phyloP scores from a whole-genome alignment of 1,140 invertebrate species.

The Caenorhabditis latens region DNA sequence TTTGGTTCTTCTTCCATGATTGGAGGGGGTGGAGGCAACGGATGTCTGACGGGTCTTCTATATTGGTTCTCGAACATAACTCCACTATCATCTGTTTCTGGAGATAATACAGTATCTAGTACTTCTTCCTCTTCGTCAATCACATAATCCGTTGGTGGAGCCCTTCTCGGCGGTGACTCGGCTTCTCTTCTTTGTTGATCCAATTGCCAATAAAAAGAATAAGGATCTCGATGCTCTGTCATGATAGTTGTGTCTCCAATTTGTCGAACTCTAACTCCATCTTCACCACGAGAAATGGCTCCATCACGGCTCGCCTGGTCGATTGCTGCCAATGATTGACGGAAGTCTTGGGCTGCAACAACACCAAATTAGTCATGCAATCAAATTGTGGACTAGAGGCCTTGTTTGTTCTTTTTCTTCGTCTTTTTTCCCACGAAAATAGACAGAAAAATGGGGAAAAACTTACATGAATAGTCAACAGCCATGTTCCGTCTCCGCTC shows the following conservation, averaged over 20 bases:
- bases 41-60: constrained; percentile 69
- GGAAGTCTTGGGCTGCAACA: constrained; percentile 63
- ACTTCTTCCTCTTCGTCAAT: constrained; percentile 72
- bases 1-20: constrained; percentile 67
- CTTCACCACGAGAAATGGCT: constrained; percentile 42
- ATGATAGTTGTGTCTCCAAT: constrained; percentile 75
- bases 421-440: not conserved
- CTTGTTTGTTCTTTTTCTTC: not conserved
- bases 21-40: constrained; percentile 58
- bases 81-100: constrained; percentile 75
- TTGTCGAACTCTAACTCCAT: constrained; percentile 61
- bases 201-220: constrained; percentile 78
- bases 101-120: constrained; percentile 70
- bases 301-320: constrained; percentile 67
- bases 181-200: constrained; percentile 72
- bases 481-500: constrained; percentile 57
- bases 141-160: constrained; percentile 69
- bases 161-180: constrained; percentile 62
- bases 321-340: constrained; percentile 68
- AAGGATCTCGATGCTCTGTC: constrained; percentile 77
- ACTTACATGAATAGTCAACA: constrained; percentile 63
- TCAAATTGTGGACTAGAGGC: not conserved
- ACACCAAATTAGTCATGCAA: constrained; percentile 56
- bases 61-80: constrained; percentile 75
- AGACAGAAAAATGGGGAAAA: not conserved